Conservation (phyloP, 2,888 invertebrate species). For the Eustalomyia histrio region DNA sequence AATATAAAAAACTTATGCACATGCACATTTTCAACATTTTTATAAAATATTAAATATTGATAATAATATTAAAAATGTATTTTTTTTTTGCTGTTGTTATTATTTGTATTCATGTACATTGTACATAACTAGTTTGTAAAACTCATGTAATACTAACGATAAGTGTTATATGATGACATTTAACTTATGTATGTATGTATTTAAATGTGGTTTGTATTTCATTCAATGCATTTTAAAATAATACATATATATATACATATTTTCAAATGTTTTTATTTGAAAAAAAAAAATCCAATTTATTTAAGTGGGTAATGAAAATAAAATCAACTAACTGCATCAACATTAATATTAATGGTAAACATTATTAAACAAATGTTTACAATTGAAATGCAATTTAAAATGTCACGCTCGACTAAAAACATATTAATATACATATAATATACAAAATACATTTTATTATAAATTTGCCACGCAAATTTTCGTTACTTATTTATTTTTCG, state of each 20-base stretch:
- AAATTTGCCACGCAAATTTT: constrained; percentile 3
- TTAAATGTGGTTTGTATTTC: too few relatives aligned
- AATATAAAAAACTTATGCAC: neutral
- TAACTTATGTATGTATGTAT: constrained; percentile 29
- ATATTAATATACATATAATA: neutral
- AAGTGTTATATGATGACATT: constrained; percentile 32
- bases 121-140: constrained; percentile 30
- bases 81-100: constrained; percentile 19
- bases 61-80: constrained; percentile 33
- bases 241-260: too few relatives aligned
- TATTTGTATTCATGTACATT: constrained; percentile 9
- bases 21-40: constrained; percentile 8
- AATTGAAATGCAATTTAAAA: constrained; percentile 45
- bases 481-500: neutral
- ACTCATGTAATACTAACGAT: constrained; percentile 51
- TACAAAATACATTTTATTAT: neutral
- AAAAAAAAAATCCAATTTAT: too few relatives aligned
- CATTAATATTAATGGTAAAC: constrained; percentile 28
- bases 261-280: too few relatives aligned
- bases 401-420: constrained; percentile 39
- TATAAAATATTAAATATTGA: constrained; percentile 24
- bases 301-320: too few relatives aligned
- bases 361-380: constrained; percentile 39
- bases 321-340: neutral
- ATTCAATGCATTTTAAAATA: too few relatives aligned